Evolutionary conservation across 2,797 vertebrate genomes (phyloP).

Genomic region (Galagoides demidoff): DNA sequence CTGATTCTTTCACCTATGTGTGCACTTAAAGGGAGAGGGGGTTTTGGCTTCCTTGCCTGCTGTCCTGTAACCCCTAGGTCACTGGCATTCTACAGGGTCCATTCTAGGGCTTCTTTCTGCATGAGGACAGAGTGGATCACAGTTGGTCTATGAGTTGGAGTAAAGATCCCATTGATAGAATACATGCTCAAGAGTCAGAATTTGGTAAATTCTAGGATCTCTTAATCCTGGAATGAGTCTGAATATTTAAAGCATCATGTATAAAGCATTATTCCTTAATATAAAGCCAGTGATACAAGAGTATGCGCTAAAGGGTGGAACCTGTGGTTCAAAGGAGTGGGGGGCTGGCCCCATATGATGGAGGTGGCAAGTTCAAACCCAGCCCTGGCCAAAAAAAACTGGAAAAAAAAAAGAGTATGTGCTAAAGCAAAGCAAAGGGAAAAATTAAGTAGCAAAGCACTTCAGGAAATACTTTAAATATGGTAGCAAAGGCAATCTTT

Average conservation of each 20-base stretch:
- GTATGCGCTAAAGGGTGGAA: too few relatives aligned
- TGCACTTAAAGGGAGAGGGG: background rate
- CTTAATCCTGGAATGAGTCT: background rate
- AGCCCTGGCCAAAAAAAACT: too few relatives aligned
- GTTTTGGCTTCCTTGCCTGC: background rate
- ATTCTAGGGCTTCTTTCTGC: background rate
- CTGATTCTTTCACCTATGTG: background rate
- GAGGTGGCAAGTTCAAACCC: too few relatives aligned
- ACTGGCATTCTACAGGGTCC: background rate
- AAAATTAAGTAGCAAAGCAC: background rate
- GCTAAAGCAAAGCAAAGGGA: background rate
- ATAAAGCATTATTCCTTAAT: background rate
- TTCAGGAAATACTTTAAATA: background rate
- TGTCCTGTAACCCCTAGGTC: background rate
- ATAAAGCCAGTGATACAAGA: background rate
- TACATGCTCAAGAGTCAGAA: background rate
- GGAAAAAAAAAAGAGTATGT: background rate
- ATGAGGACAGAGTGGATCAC: background rate
- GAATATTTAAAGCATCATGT: background rate
- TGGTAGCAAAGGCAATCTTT: background rate
- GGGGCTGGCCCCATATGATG: too few relatives aligned
- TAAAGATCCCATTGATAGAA: background rate
- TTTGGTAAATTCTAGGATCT: constrained; percentile 2
- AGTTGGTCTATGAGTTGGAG: background rate
- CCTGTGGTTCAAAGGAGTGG: too few relatives aligned